Percentiles rank a stretch among this genome's conserved stretches.
Evolutionary conservation across 2,888 invertebrate species (phyloP).

Genomic region (Oeneis ivallda): DNA sequence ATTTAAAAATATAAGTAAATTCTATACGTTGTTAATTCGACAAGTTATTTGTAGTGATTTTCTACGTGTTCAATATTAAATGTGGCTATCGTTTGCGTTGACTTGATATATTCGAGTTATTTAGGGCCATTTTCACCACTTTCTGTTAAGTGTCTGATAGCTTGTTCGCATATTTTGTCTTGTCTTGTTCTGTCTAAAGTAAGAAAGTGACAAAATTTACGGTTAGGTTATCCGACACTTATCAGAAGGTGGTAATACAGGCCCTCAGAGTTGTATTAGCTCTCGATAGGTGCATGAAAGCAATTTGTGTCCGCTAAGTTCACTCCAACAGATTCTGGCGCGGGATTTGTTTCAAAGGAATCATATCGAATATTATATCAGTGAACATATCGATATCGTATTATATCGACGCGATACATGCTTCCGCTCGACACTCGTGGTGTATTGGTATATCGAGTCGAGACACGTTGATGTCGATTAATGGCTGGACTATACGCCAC

Average conservation of each 20-base stretch:
- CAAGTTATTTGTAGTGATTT: slow-evolving; percentile 13
- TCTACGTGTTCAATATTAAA: slow-evolving; percentile 24
- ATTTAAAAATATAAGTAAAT: slow-evolving; percentile 17
- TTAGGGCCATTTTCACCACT: too few relatives aligned
- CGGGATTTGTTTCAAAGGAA: background rate
- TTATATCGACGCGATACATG: slow-evolving; percentile 9
- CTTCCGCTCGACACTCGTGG: background rate
- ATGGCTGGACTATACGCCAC: background rate
- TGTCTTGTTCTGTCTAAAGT: too few relatives aligned
- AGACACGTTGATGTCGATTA: background rate
- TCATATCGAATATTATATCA: slow-evolving; percentile 31
- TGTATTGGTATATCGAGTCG: background rate
- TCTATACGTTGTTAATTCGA: slow-evolving; percentile 24
- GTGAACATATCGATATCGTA: slow-evolving; percentile 29
- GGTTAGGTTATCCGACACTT: too few relatives aligned
- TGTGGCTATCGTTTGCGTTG: background rate
- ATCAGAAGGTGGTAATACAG: too few relatives aligned
- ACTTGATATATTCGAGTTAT: background rate
- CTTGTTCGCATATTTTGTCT: too few relatives aligned
- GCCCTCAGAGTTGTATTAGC: background rate
- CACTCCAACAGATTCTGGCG: background rate
- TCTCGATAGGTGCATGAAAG: background rate
- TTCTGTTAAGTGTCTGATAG: too few relatives aligned
- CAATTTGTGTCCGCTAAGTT: background rate
- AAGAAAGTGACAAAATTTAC: too few relatives aligned